Evolutionary conservation across 2,113 vertebrate species (phyloP).

Genomic region (Atlantisia rogersi): DNA sequence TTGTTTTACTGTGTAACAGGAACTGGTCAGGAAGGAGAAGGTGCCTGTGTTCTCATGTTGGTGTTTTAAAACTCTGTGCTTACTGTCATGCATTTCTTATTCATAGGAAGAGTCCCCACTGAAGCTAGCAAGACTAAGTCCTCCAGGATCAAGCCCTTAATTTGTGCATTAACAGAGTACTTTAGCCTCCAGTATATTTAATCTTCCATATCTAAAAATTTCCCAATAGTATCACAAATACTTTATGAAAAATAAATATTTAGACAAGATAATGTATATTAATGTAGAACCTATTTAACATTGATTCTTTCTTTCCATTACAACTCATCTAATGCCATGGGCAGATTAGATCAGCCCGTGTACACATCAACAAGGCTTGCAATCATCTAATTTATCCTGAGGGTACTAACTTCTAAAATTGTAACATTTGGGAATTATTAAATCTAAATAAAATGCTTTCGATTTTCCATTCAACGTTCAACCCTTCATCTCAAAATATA

Average conservation of each 20-base stretch:
- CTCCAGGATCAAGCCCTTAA: slow-evolving; percentile 18
- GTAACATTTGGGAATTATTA: slow-evolving; percentile 35
- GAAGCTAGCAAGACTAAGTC: not conserved
- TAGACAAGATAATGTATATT: slow-evolving; percentile 44
- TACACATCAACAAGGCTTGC: not conserved
- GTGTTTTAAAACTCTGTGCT: not conserved
- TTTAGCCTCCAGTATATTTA: slow-evolving; percentile 15
- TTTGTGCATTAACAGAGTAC: not conserved
- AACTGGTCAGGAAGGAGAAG: not conserved
- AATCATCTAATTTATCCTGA: not conserved
- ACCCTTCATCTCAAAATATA: not conserved
- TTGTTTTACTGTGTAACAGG: not conserved
- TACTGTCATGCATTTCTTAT: not conserved
- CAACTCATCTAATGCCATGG: not conserved
- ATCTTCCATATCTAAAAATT: not conserved
- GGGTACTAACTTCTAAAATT: slow-evolving; percentile 3
- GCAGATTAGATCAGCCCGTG: not conserved
- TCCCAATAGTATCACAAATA: slow-evolving; percentile 22
- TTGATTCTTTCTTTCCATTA: slow-evolving; percentile 52
- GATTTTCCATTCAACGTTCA: not conserved
- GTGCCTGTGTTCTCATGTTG: not conserved
- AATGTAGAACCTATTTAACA: slow-evolving; percentile 39
- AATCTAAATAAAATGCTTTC: slow-evolving; percentile 38
- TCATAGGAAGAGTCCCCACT: not conserved
- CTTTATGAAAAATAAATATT: slow-evolving; percentile 57